Evolutionary conservation across 2,888 invertebrate species (phyloP).

Genomic region (Artemia sinica): DNA sequence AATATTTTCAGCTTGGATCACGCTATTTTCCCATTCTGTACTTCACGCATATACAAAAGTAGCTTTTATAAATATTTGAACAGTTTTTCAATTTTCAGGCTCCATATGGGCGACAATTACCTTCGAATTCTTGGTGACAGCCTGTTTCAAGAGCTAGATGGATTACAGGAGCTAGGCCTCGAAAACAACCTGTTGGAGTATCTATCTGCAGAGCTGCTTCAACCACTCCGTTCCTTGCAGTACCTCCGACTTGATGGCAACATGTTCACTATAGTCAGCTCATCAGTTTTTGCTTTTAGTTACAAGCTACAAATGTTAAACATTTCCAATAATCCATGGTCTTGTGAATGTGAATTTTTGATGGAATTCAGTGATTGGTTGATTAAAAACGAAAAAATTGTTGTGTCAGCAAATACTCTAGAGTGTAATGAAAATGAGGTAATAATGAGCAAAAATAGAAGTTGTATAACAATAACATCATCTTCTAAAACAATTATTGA

Average conservation of each 20-base stretch:
- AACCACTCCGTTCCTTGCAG: conserved; percentile 44
- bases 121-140: conserved; percentile 51
- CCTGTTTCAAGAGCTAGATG: conserved; percentile 60
- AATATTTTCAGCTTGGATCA: too few relatives aligned
- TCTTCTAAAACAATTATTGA: conserved; percentile 11
- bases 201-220: conserved; percentile 54
- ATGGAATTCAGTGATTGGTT: conserved; percentile 52
- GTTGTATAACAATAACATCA: not conserved
- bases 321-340: conserved; percentile 48
- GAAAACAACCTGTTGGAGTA: conserved; percentile 52
- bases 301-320: conserved; percentile 37
- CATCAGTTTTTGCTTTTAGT: conserved; percentile 44
- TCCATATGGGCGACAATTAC: conserved; percentile 57
- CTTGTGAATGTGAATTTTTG: conserved; percentile 60
- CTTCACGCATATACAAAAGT: too few relatives aligned
- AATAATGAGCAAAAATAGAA: conserved; percentile 40
- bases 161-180: conserved; percentile 50
- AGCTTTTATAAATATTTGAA: too few relatives aligned
- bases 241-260: conserved; percentile 53
- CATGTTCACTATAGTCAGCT: conserved; percentile 45
- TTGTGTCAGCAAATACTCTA: conserved; percentile 40
- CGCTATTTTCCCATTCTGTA: too few relatives aligned
- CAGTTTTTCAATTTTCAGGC: conserved; percentile 41
- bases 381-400: conserved; percentile 43
- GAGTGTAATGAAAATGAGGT: conserved; percentile 41